phyloP scores from a whole-genome alignment of 2,888 invertebrate genomes.

The Mythimna impura region DNA sequence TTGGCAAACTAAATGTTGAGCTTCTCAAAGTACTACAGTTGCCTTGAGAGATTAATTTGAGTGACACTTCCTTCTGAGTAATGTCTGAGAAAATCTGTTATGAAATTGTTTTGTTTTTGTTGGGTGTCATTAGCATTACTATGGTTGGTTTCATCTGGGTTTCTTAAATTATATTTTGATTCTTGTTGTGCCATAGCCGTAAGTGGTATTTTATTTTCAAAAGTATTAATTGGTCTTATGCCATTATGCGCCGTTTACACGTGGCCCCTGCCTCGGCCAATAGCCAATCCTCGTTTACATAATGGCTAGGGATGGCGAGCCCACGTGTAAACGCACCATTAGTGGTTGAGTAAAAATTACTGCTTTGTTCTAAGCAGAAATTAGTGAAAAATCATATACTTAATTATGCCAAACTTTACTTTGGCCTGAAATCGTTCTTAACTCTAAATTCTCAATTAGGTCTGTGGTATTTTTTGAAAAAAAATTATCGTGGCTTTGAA shows the following conservation, averaged over 20 bases:
- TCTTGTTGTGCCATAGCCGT: background rate
- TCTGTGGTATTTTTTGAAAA: no score
- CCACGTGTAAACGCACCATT: no score
- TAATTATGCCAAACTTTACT: no score
- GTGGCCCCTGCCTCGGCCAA: no score
- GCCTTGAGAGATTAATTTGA: constrained; percentile 51
- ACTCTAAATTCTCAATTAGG: background rate
- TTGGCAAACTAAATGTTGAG: constrained; percentile 37
- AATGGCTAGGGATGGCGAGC: no score
- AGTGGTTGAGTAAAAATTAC: background rate
- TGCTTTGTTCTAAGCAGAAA: background rate
- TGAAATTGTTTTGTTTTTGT: constrained; percentile 48
- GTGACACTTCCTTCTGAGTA: constrained; percentile 45
- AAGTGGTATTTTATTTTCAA: background rate
- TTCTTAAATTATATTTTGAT: constrained; percentile 5
- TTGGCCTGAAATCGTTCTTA: background rate
- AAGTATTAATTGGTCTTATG: background rate
- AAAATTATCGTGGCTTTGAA: no score
- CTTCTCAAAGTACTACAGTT: constrained; percentile 18
- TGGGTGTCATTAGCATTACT: constrained; percentile 36
- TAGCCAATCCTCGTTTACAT: no score
- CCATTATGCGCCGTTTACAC: background rate
- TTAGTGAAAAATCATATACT: background rate
- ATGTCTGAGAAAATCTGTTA: constrained; percentile 43
- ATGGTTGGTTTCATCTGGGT: constrained; percentile 1